These are phyloP conservation scores for Percopsis transmontana DNA, from an alignment of 2,113 vertebrate species.

Conservation along the genomic window DNA sequence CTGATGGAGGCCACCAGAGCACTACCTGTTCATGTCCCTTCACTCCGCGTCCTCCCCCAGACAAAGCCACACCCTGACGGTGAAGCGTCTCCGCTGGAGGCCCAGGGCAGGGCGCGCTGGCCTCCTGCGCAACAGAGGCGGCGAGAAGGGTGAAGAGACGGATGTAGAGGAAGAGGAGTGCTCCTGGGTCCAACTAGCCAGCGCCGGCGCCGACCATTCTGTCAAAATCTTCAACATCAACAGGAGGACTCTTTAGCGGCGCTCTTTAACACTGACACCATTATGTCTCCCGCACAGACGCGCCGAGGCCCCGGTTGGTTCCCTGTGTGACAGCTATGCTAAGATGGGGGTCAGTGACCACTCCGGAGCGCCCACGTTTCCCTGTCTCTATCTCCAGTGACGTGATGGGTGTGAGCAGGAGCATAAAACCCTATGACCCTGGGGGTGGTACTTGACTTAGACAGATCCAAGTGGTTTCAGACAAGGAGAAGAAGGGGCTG, in stretches of 20 bases:
- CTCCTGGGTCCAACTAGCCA: constrained; percentile 89
- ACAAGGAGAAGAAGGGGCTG: constrained; percentile 22
- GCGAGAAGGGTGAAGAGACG: constrained; percentile 34
- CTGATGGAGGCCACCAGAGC: not conserved
- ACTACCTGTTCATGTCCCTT: constrained; percentile 59
- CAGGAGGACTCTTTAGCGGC: constrained; percentile 68
- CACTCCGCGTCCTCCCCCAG: constrained; percentile 73
- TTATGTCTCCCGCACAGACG: constrained; percentile 38
- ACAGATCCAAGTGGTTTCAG: constrained; percentile 42
- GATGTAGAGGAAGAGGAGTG: constrained; percentile 61
- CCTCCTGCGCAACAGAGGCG: constrained; percentile 25
- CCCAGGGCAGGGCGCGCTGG: constrained; percentile 76
- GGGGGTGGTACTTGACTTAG: constrained; percentile 14
- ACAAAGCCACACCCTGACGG: constrained; percentile 88
- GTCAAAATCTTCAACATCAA: constrained; percentile 93
- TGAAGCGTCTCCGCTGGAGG: constrained; percentile 91
- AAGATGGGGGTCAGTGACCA: constrained; percentile 56
- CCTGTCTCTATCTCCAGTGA: constrained; percentile 39
- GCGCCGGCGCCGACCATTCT: constrained; percentile 87
- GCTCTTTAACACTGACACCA: constrained; percentile 62
- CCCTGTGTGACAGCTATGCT: constrained; percentile 48
- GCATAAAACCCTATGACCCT: constrained; percentile 33
- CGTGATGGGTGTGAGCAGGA: constrained; percentile 50
- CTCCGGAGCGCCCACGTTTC: constrained; percentile 25
- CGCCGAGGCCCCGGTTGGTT: constrained; percentile 42